Evolutionary conservation across 2,113 vertebrate genomes (phyloP).

Genomic region (Austrofundulus limnaeus): DNA sequence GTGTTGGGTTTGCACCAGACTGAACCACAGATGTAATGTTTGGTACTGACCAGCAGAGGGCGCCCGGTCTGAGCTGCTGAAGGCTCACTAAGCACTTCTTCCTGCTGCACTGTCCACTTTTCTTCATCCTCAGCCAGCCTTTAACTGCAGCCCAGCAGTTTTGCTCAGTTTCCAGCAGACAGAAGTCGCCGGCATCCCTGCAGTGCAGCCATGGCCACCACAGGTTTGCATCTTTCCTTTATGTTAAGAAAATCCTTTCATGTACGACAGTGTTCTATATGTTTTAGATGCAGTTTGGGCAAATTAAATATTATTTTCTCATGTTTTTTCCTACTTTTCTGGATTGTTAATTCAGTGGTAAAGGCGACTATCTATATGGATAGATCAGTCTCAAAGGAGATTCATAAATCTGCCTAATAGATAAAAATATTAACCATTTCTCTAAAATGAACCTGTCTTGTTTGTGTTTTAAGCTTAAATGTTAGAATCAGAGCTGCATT

Average conservation of each 20-base stretch:
- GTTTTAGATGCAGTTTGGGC: not conserved
- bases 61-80: constrained; percentile 12
- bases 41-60: constrained; percentile 56
- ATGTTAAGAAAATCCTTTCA: too few species aligned
- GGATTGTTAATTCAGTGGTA: constrained; percentile 16
- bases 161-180: constrained; percentile 27
- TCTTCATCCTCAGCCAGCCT: constrained; percentile 33
- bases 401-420: not conserved
- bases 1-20: constrained; percentile 19
- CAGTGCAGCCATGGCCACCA: constrained; percentile 71
- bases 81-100: constrained; percentile 14
- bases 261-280: too few species aligned
- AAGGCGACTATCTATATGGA: constrained; percentile 16
- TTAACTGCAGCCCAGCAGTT: constrained; percentile 49
- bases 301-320: not conserved
- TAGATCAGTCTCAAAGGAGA: not conserved
- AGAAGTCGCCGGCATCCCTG: constrained; percentile 30
- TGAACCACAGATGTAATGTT: constrained; percentile 10
- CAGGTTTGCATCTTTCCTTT: constrained; percentile 65
- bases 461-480: constrained; percentile 19
- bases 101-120: constrained; percentile 16
- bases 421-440: constrained; percentile 1
- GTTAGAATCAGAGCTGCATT: constrained; percentile 41
- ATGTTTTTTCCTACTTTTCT: not conserved
- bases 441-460: constrained; percentile 3